phyloP scores from a whole-genome alignment of 2,888 invertebrate genomes.

The Ellobium chinense region DNA sequence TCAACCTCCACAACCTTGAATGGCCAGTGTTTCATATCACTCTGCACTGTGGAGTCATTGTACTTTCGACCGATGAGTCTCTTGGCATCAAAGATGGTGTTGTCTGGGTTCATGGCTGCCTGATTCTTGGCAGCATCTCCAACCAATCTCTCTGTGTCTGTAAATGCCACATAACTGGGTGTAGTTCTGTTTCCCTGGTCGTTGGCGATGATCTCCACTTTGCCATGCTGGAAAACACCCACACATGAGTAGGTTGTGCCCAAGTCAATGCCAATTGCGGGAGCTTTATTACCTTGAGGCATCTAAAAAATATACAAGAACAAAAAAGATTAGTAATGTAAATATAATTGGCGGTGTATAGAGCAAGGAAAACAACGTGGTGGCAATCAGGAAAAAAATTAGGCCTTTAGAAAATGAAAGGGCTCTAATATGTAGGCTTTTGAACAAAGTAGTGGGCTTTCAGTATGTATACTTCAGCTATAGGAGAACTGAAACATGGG shows the following conservation, averaged over 20 bases:
- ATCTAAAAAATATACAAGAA: no score
- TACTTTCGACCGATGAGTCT: slow-evolving; percentile 67
- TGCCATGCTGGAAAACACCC: slow-evolving; percentile 78
- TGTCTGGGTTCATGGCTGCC: slow-evolving; percentile 85
- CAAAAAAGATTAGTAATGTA: no score
- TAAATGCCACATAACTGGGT: slow-evolving; percentile 87
- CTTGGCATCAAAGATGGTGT: slow-evolving; percentile 84
- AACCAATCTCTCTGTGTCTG: slow-evolving; percentile 80
- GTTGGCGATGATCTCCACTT: slow-evolving; percentile 80
- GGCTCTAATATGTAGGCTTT: no score
- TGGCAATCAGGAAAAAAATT: no score
- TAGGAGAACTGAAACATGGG: no score
- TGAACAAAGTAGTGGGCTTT: no score
- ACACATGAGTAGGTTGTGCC: slow-evolving; percentile 88
- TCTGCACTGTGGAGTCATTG: slow-evolving; percentile 62
- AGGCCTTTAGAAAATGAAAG: no score
- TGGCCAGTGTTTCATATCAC: slow-evolving; percentile 70
- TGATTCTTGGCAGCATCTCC: slow-evolving; percentile 81
- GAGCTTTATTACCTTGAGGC: slow-evolving; percentile 63
- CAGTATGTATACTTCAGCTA: no score
- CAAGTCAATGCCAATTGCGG: slow-evolving; percentile 90
- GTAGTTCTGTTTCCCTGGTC: slow-evolving; percentile 86
- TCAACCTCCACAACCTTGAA: slow-evolving; percentile 63
- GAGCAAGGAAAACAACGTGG: no score
- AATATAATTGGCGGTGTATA: no score